These are phyloP conservation scores for Tetramorium alpestre DNA, from an alignment of 1,140 invertebrate species.

Conservation along the genomic window DNA sequence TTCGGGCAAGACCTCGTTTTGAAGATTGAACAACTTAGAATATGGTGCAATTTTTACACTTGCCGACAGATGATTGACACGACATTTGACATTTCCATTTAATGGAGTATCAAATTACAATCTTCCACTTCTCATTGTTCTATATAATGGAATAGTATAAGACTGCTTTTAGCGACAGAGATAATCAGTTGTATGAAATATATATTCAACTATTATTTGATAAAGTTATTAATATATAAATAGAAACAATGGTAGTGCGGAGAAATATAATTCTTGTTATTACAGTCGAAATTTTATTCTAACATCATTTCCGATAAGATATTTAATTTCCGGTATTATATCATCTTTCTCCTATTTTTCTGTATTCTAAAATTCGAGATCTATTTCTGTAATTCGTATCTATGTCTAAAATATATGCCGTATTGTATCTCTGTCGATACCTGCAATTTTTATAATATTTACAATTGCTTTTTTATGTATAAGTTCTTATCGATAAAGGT, in stretches of 20 bases:
- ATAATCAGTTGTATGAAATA: not conserved
- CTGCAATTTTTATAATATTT: slow-evolving; percentile 7
- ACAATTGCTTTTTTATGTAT: not conserved
- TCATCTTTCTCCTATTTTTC: not conserved
- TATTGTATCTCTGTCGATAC: not conserved
- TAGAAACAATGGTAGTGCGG: not conserved
- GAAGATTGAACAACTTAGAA: slow-evolving; percentile 32
- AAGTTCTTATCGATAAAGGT: not conserved
- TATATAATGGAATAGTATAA: not conserved
- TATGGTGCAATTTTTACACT: slow-evolving; percentile 5
- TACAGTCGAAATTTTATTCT: not conserved
- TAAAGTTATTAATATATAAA: not conserved
- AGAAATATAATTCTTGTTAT: not conserved
- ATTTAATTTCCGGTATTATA: slow-evolving; percentile 19
- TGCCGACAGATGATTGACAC: slow-evolving; percentile 1
- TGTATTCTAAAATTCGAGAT: too few species aligned
- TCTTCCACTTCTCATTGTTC: not conserved
- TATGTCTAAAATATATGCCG: not conserved
- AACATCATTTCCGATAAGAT: not conserved
- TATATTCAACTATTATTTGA: slow-evolving; percentile 4
- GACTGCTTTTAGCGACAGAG: not conserved
- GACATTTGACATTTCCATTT: slow-evolving; percentile 21
- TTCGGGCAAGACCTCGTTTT: slow-evolving; percentile 53
- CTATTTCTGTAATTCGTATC: not conserved
- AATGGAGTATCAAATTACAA: not conserved